Evolutionary conservation across 2,113 vertebrate species (phyloP), one percentile per base, ranked within the genome.

Genomic region (Clarias gariepinus): DNA sequence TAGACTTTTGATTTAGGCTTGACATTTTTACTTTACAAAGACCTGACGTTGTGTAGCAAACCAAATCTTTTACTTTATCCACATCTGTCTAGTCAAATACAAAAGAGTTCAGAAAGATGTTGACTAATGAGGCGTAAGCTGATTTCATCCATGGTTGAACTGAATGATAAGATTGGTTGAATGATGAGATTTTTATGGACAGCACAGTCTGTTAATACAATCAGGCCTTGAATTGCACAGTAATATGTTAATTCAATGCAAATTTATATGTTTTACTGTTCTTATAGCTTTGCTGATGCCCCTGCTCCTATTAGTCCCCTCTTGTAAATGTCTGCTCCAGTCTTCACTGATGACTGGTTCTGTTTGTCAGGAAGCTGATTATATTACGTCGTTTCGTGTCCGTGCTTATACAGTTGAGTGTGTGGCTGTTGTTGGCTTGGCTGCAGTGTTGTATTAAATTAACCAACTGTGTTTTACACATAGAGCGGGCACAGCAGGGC

Each of bases 361-460:
- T 69, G n/a, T 86, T 79, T 57, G 60, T 82, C 81, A 82, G 81
- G 19, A 33, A 7, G 84, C 25, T 69, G 74, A 85, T 85, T 80
- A 30, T 15, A 85, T 78, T 79, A 79, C 60, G 68, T 47, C 28
- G 30, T 86, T 86, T 80, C 85, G 57, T 41, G 23, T 81, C 47
- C 16, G 15, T 80, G 79, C 33, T 81, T 81, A 63, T 74, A 74
- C 33, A 81, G 28, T 86, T 73, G 76, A 86, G 64, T 69, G 41
- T 47, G 55, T 53, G 71, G 28, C 36, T 83, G 41, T 7, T 60
- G 36, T 69, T 53, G 47, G 80, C 73, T 82, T 83, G 84, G 63
- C 80, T 88, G 87, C 79, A 86, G 73, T 36, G 21, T 18, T 57
- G 55, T 36, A 60, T 85, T 88, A 82, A 88, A 85, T 88, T 68